Conservation (phyloP, 2,888 invertebrate genomes). For the Conistra vaccinii region DNA sequence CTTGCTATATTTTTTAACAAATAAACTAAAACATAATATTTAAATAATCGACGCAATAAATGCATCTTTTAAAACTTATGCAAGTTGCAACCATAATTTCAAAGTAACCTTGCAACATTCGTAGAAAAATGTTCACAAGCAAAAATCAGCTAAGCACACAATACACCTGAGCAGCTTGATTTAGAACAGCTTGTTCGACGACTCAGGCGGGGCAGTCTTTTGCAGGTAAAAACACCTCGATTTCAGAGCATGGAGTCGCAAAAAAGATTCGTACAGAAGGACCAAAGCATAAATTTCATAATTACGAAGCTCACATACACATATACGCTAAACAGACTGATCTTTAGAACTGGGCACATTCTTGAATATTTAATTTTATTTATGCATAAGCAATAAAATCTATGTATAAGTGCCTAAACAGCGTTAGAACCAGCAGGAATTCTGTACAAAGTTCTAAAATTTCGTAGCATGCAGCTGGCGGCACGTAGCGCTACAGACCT, state of each 20-base stretch:
- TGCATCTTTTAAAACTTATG: conserved; percentile 10
- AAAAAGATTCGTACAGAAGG: conserved; percentile 24
- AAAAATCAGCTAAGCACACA: conserved; percentile 63
- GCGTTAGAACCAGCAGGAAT: conserved; percentile 2
- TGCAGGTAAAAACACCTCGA: conserved; percentile 54
- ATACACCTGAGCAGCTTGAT: conserved; percentile 64
- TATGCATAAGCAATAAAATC: background rate
- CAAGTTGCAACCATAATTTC: conserved; percentile 37
- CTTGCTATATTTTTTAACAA: background rate
- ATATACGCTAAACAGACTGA: background rate
- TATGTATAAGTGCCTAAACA: background rate
- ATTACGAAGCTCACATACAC: background rate
- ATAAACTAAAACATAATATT: too few species aligned
- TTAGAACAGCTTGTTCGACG: conserved; percentile 61
- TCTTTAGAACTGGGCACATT: accelerated
- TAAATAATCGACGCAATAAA: background rate
- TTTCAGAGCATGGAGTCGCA: conserved; percentile 23
- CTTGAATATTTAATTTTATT: background rate
- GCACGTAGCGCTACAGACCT: conserved; percentile 62
- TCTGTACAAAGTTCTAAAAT: conserved; percentile 36
- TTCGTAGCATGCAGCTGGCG: conserved; percentile 49
- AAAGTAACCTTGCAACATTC: conserved; percentile 30
- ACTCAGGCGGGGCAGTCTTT: conserved; percentile 50
- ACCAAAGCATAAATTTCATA: background rate
- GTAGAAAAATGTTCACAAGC: conserved; percentile 50